Evolutionary conservation across 1,140 invertebrate genomes (phyloP), one percentile per base, ranked within the genome.

Genomic region (Phymorhynchus buccinoides): DNA sequence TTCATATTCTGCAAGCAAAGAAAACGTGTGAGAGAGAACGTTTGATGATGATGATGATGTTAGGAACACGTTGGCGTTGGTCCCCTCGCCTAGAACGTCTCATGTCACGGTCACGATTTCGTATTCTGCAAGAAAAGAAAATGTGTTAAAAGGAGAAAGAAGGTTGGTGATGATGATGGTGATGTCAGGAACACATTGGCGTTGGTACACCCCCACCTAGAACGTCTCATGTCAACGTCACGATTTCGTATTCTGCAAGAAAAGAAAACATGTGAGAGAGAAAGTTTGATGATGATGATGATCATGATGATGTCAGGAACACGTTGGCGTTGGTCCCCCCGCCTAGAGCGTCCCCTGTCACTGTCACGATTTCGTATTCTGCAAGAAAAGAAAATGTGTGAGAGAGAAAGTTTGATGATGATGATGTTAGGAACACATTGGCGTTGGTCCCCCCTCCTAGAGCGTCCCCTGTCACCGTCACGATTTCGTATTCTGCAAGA

Each of bases 311-410:
- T 1, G 91, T 92, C 35, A 93, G 77, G 88, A 89, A 93, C 7
- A 93, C 91, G 87, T 93, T 93, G n/a, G 93, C 89, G 87, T 91
- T 91, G 39, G 93, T 94, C 48, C 92, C 92, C 48, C 92, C 92
- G 44, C 86, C 86, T 44, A 84, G 44, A 66, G 87, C 89, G 68
- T 93, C 91, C 39, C 92, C 92, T 1, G 92, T 93, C 27, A 93
- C 91, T 16, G 89, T 88, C 14, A 92, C 90, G 27, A 93, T 89
- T 85, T 93, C 92, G 86, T 93, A 93, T 80, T 92, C 91, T 93
- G 88, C 14, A 90, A 89, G 16, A 75, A 41, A 27, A 66, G n/a
- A n/a, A n/a, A n/a, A n/a, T n/a, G n/a, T n/a, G n/a, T n/a, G n/a
- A n/a, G n/a, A n/a, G n/a, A n/a, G n/a, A n/a, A n/a, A n/a, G n/a